phyloP scores from a whole-genome alignment of 2,888 invertebrate species.

The Latrodectus hesperus region DNA sequence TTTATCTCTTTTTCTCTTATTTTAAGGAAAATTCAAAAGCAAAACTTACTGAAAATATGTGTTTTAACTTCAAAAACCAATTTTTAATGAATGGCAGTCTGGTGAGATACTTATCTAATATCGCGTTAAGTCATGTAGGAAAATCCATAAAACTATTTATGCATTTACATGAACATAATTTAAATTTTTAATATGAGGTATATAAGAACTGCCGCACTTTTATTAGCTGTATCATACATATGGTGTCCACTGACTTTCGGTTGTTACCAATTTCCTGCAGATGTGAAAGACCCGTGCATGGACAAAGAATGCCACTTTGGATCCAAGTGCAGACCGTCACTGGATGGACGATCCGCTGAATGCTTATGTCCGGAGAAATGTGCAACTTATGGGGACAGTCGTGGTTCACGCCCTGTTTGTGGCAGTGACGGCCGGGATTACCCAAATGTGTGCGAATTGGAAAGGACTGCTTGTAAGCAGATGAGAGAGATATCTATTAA shows the following conservation, averaged over 20 bases:
- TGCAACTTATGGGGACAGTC: slow-evolving; percentile 88
- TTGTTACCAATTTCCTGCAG: slow-evolving; percentile 75
- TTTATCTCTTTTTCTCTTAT: too few species aligned
- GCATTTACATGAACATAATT: too few species aligned
- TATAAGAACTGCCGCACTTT: background rate
- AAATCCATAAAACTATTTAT: too few species aligned
- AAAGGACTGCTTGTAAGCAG: slow-evolving; percentile 75
- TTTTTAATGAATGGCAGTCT: too few species aligned
- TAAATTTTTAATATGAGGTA: background rate
- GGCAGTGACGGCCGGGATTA: slow-evolving; percentile 78
- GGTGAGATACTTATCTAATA: too few species aligned
- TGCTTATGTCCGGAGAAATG: slow-evolving; percentile 88
- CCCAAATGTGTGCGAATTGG: slow-evolving; percentile 75
- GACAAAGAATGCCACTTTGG: slow-evolving; percentile 82
- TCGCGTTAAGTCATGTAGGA: too few species aligned
- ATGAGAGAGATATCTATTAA: slow-evolving; percentile 76
- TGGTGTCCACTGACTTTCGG: slow-evolving; percentile 40
- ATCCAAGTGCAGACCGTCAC: slow-evolving; percentile 80
- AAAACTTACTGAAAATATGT: too few species aligned
- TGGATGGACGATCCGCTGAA: slow-evolving; percentile 83
- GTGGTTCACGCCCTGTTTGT: slow-evolving; percentile 86
- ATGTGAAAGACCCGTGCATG: slow-evolving; percentile 83
- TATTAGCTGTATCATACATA: slow-evolving; percentile 4
- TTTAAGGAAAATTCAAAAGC: too few species aligned
- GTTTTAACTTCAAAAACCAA: too few species aligned